These are phyloP conservation scores for Poecilia latipinna DNA, from an alignment of 2,113 vertebrate genomes.

Conservation along the genomic window DNA sequence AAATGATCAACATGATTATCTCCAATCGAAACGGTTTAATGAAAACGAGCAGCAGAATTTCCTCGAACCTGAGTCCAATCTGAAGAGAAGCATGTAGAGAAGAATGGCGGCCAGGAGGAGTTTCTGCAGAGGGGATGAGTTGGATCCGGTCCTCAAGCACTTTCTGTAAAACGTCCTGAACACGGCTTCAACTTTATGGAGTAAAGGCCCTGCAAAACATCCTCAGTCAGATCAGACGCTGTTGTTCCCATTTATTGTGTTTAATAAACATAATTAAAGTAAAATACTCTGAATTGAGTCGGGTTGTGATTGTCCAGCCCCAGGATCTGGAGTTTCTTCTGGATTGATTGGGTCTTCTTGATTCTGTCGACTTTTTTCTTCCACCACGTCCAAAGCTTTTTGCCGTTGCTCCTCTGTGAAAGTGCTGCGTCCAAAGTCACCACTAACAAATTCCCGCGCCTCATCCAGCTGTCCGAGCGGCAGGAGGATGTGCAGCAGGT, in stretches of 20 bases:
- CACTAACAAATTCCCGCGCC: slow-evolving; percentile 80
- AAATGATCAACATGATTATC: neutral
- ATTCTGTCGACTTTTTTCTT: slow-evolving; percentile 52
- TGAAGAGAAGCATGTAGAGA: slow-evolving; percentile 86
- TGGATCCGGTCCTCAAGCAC: slow-evolving; percentile 66
- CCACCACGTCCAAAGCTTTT: slow-evolving; percentile 65
- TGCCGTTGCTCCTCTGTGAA: slow-evolving; percentile 78
- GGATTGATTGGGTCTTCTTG: slow-evolving; percentile 9
- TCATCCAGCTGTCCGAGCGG: slow-evolving; percentile 80
- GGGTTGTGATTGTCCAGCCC: neutral
- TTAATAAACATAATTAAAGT: neutral
- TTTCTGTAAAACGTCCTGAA: slow-evolving; percentile 78
- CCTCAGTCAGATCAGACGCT: neutral
- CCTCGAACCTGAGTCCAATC: slow-evolving; percentile 87
- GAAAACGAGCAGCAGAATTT: neutral
- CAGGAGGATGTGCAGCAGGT: slow-evolving; percentile 84
- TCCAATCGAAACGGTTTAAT: neutral
- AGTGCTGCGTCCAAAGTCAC: slow-evolving; percentile 60
- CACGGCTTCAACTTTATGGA: slow-evolving; percentile 75
- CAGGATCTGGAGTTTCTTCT: slow-evolving; percentile 1
- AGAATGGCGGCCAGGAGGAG: slow-evolving; percentile 82
- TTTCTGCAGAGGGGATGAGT: slow-evolving; percentile 80
- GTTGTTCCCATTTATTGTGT: neutral
- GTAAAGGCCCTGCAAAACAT: slow-evolving; percentile 72
- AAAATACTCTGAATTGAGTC: slow-evolving; percentile 59